These are phyloP conservation scores for Rotaria socialis DNA, from an alignment of 2,888 invertebrate species.

Conservation along the genomic window DNA sequence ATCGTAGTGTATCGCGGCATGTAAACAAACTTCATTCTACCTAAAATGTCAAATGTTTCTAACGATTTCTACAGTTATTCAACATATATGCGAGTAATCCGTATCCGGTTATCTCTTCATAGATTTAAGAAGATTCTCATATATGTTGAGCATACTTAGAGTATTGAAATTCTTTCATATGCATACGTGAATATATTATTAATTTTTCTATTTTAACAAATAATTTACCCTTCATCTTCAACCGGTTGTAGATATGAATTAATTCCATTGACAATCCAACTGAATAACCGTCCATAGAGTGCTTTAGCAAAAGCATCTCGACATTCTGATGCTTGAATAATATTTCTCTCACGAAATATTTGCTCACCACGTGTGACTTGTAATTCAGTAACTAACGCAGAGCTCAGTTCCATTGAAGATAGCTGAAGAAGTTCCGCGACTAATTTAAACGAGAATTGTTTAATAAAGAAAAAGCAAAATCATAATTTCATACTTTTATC, in stretches of 20 bases:
- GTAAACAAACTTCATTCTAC: too few relatives aligned
- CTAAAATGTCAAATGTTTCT: too few relatives aligned
- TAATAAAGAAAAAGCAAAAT: too few relatives aligned
- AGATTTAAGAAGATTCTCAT: too few relatives aligned
- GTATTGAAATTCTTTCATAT: too few relatives aligned
- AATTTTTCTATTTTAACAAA: too few relatives aligned
- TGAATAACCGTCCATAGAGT: conserved; percentile 61
- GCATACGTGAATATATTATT: too few relatives aligned
- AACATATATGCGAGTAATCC: too few relatives aligned
- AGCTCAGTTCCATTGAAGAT: conserved; percentile 60
- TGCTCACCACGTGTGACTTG: conserved; percentile 60
- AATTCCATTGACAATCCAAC: conserved; percentile 62
- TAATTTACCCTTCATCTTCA: conserved; percentile 39
- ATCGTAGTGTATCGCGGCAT: too few relatives aligned
- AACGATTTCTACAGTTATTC: too few relatives aligned
- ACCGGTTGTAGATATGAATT: conserved; percentile 59
- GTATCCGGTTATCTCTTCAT: too few relatives aligned
- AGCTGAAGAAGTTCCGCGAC: conserved; percentile 64
- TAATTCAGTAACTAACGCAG: conserved; percentile 81
- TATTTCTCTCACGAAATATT: conserved; percentile 53
- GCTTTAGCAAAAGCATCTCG: conserved; percentile 61
- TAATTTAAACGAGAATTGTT: conserved; percentile 52
- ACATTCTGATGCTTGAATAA: conserved; percentile 54
- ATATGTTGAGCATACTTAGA: too few relatives aligned
- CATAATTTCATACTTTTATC: conserved; percentile 35